A percentile compares a stretch with the other conserved stretches of the same genome.
These are phyloP conservation scores for Calonectris borealis DNA, from an alignment of 2,113 vertebrate genomes.

Conservation along the genomic window DNA sequence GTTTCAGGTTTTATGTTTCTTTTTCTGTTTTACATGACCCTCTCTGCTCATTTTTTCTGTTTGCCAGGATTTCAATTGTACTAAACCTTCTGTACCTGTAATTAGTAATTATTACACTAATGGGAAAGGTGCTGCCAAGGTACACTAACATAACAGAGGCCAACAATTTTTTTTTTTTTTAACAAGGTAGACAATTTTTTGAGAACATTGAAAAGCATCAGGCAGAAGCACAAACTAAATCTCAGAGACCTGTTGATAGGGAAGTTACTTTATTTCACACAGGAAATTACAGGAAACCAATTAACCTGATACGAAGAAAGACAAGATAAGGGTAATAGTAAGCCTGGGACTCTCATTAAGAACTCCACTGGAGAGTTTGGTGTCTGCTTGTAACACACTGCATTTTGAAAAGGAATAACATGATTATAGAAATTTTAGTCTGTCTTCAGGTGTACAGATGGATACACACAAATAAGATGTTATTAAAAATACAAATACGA, in stretches of 20 bases:
- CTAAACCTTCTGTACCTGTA: background rate
- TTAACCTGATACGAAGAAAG: background rate
- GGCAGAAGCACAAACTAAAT: background rate
- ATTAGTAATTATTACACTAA: background rate
- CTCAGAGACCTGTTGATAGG: background rate
- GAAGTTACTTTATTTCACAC: background rate
- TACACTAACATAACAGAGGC: background rate
- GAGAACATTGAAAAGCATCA: background rate
- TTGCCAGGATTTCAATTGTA: background rate
- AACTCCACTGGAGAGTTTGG: background rate
- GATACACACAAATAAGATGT: background rate
- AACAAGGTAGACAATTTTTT: background rate
- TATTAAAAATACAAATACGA: background rate
- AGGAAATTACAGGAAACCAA: background rate
- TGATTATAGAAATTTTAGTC: background rate
- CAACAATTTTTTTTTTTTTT: background rate
- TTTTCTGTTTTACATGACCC: background rate
- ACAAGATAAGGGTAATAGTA: background rate
- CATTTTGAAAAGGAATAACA: background rate
- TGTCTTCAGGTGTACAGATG: background rate
- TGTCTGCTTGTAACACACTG: background rate
- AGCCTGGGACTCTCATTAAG: background rate
- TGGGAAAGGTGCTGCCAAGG: background rate
- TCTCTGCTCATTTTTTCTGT: background rate
- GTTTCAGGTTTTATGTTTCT: background rate